Evolutionary conservation across 1,140 invertebrate genomes (phyloP).

Genomic region (Megalonaias nervosa): DNA sequence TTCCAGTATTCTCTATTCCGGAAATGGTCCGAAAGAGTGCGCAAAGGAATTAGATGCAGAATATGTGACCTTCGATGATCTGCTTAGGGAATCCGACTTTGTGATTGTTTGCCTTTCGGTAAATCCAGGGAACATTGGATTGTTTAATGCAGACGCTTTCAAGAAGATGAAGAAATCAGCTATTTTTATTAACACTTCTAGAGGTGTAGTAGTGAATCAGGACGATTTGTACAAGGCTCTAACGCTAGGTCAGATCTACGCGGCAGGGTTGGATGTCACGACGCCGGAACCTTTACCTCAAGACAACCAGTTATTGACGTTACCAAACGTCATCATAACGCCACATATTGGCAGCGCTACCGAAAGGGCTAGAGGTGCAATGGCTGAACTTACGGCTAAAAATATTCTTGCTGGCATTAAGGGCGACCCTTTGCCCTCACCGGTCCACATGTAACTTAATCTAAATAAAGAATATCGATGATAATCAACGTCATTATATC

Average conservation of each 20-base stretch:
- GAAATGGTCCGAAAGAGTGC: slow-evolving; percentile 78
- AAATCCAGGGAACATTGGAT: slow-evolving; percentile 54
- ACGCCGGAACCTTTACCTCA: slow-evolving; percentile 91
- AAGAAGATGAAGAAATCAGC: slow-evolving; percentile 66
- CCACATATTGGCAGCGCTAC: slow-evolving; percentile 96
- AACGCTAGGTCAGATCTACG: slow-evolving; percentile 78
- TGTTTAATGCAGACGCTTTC: slow-evolving; percentile 65
- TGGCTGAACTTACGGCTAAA: slow-evolving; percentile 87
- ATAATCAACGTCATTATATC: too few relatives aligned
- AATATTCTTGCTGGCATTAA: slow-evolving; percentile 89
- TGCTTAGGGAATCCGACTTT: slow-evolving; percentile 66
- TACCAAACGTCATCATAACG: slow-evolving; percentile 88
- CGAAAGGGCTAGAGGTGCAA: slow-evolving; percentile 82
- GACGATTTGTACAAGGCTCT: slow-evolving; percentile 62
- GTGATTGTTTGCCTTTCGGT: slow-evolving; percentile 67
- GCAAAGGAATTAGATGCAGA: slow-evolving; percentile 77
- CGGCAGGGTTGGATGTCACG: slow-evolving; percentile 94
- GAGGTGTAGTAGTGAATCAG: slow-evolving; percentile 68
- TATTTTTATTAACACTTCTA: slow-evolving; percentile 67
- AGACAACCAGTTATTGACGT: slow-evolving; percentile 83
- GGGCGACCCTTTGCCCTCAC: slow-evolving; percentile 78
- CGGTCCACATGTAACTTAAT: slow-evolving; percentile 25
- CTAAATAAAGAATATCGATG: too few relatives aligned
- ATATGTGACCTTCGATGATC: slow-evolving; percentile 76
- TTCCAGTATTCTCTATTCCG: slow-evolving; percentile 80